Base-by-base conservation (phyloP, 2,113 vertebrate genomes). In the Monarcha castaneiventris region DNA sequence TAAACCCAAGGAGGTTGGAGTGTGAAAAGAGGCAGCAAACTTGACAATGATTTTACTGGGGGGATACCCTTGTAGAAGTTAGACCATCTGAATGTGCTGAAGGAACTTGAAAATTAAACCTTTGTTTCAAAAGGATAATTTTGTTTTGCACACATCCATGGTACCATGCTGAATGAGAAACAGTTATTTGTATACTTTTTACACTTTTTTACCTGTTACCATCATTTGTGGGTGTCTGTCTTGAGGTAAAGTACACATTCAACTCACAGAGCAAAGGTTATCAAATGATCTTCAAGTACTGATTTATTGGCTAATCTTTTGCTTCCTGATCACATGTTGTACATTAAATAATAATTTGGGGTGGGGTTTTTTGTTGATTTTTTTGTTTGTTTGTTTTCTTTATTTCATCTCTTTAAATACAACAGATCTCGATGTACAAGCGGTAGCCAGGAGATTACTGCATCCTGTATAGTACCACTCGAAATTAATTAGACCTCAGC, bases 401-500 rank as follows among this genome's bases (percentile, higher is more conserved):
- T 66, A 49, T 85, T 72, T 46, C 4, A 5, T 63, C 16, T 63
- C 67, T 73, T 87, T 29, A 84, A 89, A 35, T 74, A 35, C 10
- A 76, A 32, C 19, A 43, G 48, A 52, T 63, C 56, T 41, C 46
- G 20, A 62, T 30, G 23, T 77, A 55, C 27, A 69, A 27, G 6
- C 21, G 85, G 35, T 35, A 94, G 54, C 32, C 23, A 59, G 39
- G 37, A 90, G 22, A 86, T 56, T 48, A 75, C 29, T 76, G 30
- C 39, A 63, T 76, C 44, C 43, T 71, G 20, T 67, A 13, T 21
- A 58, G 22, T 39, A 44, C 23, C 51, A 54, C 44, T 91, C 84
- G 55, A 91, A 96, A 90, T 93, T 74, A 88, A 91, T 93, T 89
- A 91, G 73, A 63, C 33, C 59, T 82, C 71, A 61, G 10, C 11